Percentiles rank a stretch among this genome's conserved stretches.
Conservation (phyloP, 2,888 invertebrate species). For the Heliconius aoede region DNA sequence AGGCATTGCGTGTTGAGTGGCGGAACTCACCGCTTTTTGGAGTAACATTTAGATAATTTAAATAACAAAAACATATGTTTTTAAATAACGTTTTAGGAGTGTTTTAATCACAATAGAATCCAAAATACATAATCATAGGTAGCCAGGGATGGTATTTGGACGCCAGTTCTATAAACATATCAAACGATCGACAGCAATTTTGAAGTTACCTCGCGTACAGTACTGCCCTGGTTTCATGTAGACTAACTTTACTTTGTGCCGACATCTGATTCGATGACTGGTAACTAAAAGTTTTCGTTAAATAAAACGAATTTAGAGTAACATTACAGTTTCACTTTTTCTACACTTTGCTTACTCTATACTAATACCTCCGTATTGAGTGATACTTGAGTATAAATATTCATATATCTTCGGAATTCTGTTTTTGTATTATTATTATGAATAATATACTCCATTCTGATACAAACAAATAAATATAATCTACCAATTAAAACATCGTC, state of each 20-base stretch:
- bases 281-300: neutral
- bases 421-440: too few species aligned
- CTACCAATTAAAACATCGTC: constrained; percentile 27
- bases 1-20: too few species aligned
- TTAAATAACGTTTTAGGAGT: neutral
- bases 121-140: neutral
- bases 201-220: neutral
- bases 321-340: neutral
- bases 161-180: neutral
- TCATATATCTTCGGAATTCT: neutral
- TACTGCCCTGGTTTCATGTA: neutral
- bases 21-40: too few species aligned
- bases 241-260: neutral
- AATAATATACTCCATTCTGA: too few species aligned
- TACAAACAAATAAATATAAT: neutral
- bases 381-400: neutral
- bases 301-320: neutral
- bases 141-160: neutral
- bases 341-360: neutral
- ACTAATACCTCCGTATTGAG: neutral
- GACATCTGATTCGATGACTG: neutral
- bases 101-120: neutral
- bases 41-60: neutral
- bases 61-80: neutral
- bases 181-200: neutral